Evolutionary conservation across 2,888 invertebrate genomes (phyloP), one percentile per base, ranked within the genome.

Genomic region (Andrena flavipes): DNA sequence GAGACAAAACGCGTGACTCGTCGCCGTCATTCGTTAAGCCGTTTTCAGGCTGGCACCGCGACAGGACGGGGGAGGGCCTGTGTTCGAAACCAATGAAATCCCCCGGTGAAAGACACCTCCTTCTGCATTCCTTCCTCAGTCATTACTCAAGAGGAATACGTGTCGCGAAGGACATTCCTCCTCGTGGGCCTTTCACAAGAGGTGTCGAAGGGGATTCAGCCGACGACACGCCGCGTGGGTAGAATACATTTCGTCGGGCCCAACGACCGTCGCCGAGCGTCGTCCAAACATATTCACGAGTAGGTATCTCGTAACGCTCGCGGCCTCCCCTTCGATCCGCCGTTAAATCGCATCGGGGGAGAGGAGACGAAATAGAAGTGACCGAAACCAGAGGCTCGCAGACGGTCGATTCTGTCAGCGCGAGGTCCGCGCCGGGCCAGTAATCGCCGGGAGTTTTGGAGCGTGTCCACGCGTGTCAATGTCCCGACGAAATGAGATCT

Each of bases 21-120:
- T 85, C 80, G 83, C 86, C 86, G 86, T 89, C 88, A 87, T 89
- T 84, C 89, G 89, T 89, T 88, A 89, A 89, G 86, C 86, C 86
- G 87, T 89, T 89, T 88, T 80, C 84, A 84, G 79, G 67, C 76
- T 76, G 84, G 76, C 77, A 79, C 79, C 68, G 35, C 67, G 82
- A 76, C 68, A 54, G 76, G 51, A 64, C 70, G 56, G 69, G 69
- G 70, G 78, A 76, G 75, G 75, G 64, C 48, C 79, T 74, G 67
- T 73, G 78, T 82, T 79, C 83, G 79, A 80, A 75, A 80, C 85
- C 86, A 85, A 88, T 88, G 85, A 88, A 84, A 86, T 80, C 78
- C 62, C 62, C 69, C 76, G 77, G 59, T 83, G 86, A 87, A 87
- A 86, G 87, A 82, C 74, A 74, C 78, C 82, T 82, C 83, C 88